Evolutionary conservation across 1,140 invertebrate species (phyloP).

Genomic region (Chionoecetes opilio): DNA sequence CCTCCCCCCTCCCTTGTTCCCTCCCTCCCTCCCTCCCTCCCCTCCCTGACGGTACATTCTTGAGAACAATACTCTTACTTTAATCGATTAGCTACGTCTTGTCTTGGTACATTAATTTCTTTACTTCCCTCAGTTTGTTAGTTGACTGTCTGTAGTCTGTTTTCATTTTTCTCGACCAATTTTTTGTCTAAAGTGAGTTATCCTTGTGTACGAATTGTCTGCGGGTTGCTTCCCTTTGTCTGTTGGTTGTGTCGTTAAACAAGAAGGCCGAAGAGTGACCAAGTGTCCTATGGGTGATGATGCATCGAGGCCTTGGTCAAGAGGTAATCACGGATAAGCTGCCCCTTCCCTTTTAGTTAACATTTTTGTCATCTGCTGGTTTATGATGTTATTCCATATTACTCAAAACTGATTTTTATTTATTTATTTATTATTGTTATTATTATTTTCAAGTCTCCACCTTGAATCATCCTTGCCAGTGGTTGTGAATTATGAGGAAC

Average conservation of each 20-base stretch:
- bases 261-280: no score
- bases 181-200: neutral
- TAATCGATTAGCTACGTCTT: neutral
- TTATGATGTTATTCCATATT: neutral
- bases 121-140: no score
- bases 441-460: no score
- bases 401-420: neutral
- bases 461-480: neutral
- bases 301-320: no score
- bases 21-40: neutral
- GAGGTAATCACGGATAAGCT: no score
- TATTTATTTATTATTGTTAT: no score
- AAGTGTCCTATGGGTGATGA: no score
- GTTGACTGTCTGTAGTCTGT: no score
- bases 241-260: no score
- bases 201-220: neutral
- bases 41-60: neutral
- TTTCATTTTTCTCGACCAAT: no score
- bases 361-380: neutral
- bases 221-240: neutral
- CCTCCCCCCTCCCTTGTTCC: neutral
- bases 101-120: neutral
- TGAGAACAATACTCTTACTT: neutral
- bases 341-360: no score
- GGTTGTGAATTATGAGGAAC: neutral